Conservation (phyloP, 30 jellyfish, hydroid and myxozoan genomes). For the Mastigias papua region DNA sequence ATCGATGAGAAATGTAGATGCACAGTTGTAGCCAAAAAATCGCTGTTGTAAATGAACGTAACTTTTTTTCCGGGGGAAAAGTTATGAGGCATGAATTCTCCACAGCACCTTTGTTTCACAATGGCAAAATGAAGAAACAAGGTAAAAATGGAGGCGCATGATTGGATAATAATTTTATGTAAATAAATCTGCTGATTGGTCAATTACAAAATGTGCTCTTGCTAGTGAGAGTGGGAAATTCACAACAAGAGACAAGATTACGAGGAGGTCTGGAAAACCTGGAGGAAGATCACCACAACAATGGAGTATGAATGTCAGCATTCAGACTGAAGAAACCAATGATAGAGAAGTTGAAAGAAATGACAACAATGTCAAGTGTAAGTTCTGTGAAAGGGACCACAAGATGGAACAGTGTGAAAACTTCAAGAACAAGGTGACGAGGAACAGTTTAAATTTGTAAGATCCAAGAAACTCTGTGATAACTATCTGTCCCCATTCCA, state of each 20-base stretch:
- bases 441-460: slow-evolving; percentile 27
- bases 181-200: too few relatives aligned
- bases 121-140: too few relatives aligned
- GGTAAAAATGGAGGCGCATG: too few relatives aligned
- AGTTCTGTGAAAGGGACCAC: slow-evolving; percentile 45
- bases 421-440: slow-evolving; percentile 19
- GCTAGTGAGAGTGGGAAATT: too few relatives aligned
- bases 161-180: too few relatives aligned
- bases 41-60: too few relatives aligned
- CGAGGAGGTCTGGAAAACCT: not conserved
- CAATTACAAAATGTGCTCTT: too few relatives aligned
- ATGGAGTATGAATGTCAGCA: slow-evolving; percentile 2
- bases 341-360: not conserved
- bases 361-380: slow-evolving; percentile 11
- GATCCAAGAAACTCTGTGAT: slow-evolving; percentile 47
- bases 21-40: too few relatives aligned
- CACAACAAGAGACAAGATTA: not conserved
- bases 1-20: too few relatives aligned
- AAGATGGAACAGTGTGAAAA: slow-evolving; percentile 44
- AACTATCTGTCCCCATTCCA: slow-evolving; percentile 45
- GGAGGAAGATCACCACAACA: not conserved
- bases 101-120: too few relatives aligned
- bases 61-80: too few relatives aligned
- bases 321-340: slow-evolving; percentile 9
- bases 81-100: too few relatives aligned